Base-by-base conservation (phyloP, 1,140 invertebrate species). In the Heliconius himera region DNA sequence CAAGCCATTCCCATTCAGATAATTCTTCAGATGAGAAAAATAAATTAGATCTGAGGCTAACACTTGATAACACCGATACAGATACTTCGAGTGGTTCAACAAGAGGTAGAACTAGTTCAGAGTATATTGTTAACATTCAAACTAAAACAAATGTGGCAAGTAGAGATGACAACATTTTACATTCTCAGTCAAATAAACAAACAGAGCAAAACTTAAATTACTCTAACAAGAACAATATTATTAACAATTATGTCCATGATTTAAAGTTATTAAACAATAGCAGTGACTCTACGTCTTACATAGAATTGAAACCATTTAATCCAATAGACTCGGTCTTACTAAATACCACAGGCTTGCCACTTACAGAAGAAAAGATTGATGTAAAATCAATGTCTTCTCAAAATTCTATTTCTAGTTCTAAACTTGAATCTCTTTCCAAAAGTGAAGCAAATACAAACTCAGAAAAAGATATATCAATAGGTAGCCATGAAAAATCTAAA, bases 21-120 rank as follows among this genome's bases (percentile, higher is more conserved):
- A 94, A 90, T 81, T 94, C 91, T 36, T 93, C 89, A 22, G 93
- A 94, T 89, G 92, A 94, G 81, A 94, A 93, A 86, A 92, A 92
- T 78, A 92, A 91, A 87, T 75, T 94, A 13, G 90, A 93, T 77
- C 81, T 94, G 66, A 84, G 90, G 77, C 74, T 94, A 66, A 88
- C 89, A 36, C 84, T 93, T 54, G 92, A 94, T 70, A 92, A 93
- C 75, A 94, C 93, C 16, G 93, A 94, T 66, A 94, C 93, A 70
- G 93, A 94, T 70, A 94, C 91, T 8, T 94, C 93, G 13, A 93
- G 90, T 88, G 93, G 93, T 49, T 94, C 92, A 6, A 81, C 88
- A 26, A 87, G 87, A 80, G 90, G 91, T 18, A 92, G 92, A 82
- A 89, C 86, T 46, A 90, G 87, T 80, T 94, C 93, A 71, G 93